A percentile compares a stretch with the other conserved stretches of the same genome.
phyloP scores from a whole-genome alignment of 2,888 invertebrate genomes.

The Chrysina gloriosa region DNA sequence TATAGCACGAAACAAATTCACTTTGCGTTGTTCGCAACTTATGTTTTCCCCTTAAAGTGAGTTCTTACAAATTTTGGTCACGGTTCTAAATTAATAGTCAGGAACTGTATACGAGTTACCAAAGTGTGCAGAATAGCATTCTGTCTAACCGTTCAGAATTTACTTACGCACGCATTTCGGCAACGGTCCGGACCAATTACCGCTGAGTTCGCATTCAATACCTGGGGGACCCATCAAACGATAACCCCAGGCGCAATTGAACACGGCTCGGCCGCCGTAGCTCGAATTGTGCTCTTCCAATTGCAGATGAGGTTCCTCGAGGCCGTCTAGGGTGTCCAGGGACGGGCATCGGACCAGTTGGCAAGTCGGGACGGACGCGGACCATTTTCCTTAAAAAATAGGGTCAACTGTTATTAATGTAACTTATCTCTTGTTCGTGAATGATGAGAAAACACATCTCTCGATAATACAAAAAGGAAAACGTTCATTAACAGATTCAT shows the following conservation, averaged over 20 bases:
- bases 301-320: slow-evolving; percentile 78
- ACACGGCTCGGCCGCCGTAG: slow-evolving; percentile 83
- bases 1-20: too few species aligned
- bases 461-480: too few species aligned
- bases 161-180: slow-evolving; percentile 81
- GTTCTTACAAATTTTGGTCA: too few species aligned
- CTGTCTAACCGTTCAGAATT: slow-evolving; percentile 22
- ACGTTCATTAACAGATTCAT: too few species aligned
- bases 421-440: too few species aligned
- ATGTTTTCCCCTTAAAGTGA: too few species aligned
- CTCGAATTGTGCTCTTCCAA: slow-evolving; percentile 84
- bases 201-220: slow-evolving; percentile 82
- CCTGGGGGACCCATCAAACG: slow-evolving; percentile 80
- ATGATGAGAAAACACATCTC: too few species aligned
- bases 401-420: not conserved
- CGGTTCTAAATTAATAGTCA: too few species aligned
- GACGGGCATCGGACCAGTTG: slow-evolving; percentile 83
- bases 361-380: slow-evolving; percentile 78
- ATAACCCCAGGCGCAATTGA: slow-evolving; percentile 88
- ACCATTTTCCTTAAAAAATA: slow-evolving; percentile 82
- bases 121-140: slow-evolving; percentile 20
- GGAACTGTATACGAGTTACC: slow-evolving; percentile 21
- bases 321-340: slow-evolving; percentile 72
- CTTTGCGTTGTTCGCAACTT: too few species aligned
- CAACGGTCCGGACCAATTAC: slow-evolving; percentile 81